Percentiles rank a stretch among this genome's conserved stretches.
phyloP scores from a whole-genome alignment of 1,140 invertebrate species.

The Nephotettix cincticeps region DNA sequence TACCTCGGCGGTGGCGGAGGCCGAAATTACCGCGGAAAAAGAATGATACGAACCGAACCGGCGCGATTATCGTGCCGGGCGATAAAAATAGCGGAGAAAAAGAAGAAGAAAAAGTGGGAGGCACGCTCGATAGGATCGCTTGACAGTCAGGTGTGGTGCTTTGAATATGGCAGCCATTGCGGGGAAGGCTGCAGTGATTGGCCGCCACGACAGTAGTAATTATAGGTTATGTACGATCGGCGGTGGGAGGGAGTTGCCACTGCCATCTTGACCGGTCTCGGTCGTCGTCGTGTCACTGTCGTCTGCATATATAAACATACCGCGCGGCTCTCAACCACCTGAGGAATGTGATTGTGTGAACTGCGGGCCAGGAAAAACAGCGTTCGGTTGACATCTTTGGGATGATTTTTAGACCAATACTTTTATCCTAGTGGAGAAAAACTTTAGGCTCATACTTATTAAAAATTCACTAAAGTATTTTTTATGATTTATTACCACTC shows the following conservation, averaged over 20 bases:
- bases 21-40: conserved; percentile 5
- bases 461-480: too few relatives aligned
- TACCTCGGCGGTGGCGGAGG: neutral
- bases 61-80: neutral
- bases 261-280: conserved; percentile 9
- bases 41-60: neutral
- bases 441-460: too few relatives aligned
- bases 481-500: too few relatives aligned
- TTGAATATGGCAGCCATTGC: conserved; percentile 18
- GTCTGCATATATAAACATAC: conserved; percentile 2
- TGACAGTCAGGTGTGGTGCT: conserved; percentile 11
- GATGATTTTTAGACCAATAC: too few relatives aligned
- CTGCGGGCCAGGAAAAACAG: too few relatives aligned
- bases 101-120: conserved; percentile 11
- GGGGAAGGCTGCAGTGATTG: neutral
- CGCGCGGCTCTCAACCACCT: too few relatives aligned
- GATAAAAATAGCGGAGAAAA: conserved; percentile 7
- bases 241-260: conserved; percentile 9
- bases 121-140: neutral
- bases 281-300: neutral
- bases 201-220: conserved; percentile 15
- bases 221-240: conserved; percentile 22
- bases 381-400: too few relatives aligned
- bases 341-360: too few relatives aligned
- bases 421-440: too few relatives aligned